These are phyloP conservation scores for Ormyrus thymus DNA, from an alignment of 2,888 invertebrate genomes.

Conservation along the genomic window DNA sequence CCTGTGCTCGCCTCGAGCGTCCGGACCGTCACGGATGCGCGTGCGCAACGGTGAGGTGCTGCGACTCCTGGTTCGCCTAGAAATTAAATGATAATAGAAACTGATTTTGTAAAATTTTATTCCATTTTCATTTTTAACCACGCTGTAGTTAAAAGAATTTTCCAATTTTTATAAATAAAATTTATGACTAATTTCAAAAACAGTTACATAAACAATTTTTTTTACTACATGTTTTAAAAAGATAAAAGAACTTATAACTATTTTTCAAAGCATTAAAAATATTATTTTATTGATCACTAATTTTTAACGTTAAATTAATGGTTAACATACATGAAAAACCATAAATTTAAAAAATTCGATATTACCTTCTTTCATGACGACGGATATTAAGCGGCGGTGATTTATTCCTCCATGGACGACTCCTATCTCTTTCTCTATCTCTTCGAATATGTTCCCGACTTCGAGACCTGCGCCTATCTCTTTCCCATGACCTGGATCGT, in stretches of 20 bases:
- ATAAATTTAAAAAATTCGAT: not conserved
- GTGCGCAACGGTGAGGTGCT: slow-evolving; percentile 72
- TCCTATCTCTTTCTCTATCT: slow-evolving; percentile 74
- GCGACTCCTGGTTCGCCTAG: slow-evolving; percentile 73
- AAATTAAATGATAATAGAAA: slow-evolving; percentile 12
- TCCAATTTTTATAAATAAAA: not conserved
- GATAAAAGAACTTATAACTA: not conserved
- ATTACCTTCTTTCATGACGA: slow-evolving; percentile 76
- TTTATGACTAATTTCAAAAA: not conserved
- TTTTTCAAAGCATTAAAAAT: no score
- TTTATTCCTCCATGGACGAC: slow-evolving; percentile 78
- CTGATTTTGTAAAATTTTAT: not conserved
- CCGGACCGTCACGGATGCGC: slow-evolving; percentile 69
- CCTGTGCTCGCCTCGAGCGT: slow-evolving; percentile 69
- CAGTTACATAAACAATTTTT: not conserved
- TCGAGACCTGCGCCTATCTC: slow-evolving; percentile 75
- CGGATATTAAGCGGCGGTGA: slow-evolving; percentile 76
- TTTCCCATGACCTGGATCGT: slow-evolving; percentile 79
- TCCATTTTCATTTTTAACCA: not conserved
- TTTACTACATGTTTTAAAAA: not conserved
- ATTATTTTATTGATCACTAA: no score
- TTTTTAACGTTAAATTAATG: no score
- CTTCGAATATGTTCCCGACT: slow-evolving; percentile 74
- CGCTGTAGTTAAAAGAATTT: not conserved
- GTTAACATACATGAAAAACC: no score